phyloP scores from a whole-genome alignment of 2,113 vertebrate species.

The Synodontis membranacea region DNA sequence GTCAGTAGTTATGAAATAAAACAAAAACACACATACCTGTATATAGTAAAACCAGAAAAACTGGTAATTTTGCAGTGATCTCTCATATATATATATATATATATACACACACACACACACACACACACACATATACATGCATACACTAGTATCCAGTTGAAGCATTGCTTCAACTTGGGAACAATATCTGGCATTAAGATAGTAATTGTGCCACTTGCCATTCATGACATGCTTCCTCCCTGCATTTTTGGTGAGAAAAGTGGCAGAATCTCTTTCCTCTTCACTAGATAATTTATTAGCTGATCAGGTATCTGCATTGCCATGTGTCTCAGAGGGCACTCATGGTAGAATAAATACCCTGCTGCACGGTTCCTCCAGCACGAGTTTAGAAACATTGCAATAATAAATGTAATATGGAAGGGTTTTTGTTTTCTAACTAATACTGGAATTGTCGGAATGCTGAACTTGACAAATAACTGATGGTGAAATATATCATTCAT shows the following conservation, averaged over 20 bases:
- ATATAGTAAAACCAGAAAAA: too few species aligned
- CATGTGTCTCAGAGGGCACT: not conserved
- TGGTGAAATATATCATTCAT: slow-evolving; percentile 29
- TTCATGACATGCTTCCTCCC: not conserved
- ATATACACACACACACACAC: too few species aligned
- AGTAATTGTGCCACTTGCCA: not conserved
- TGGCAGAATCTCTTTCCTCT: not conserved
- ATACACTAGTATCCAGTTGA: not conserved
- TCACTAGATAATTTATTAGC: not conserved
- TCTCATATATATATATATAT: too few species aligned
- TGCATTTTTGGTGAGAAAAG: not conserved
- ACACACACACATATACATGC: too few species aligned
- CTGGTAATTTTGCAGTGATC: too few species aligned
- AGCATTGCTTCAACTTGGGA: not conserved
- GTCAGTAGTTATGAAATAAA: too few species aligned
- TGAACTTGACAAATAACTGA: slow-evolving; percentile 29
- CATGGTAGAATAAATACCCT: not conserved
- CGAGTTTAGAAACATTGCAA: not conserved
- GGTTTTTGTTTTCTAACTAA: not conserved
- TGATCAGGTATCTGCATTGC: slow-evolving; percentile 10
- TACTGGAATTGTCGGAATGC: slow-evolving; percentile 14
- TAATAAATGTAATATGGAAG: not conserved
- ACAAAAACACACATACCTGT: too few species aligned
- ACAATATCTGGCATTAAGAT: not conserved
- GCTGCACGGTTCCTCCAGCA: not conserved